Evolutionary conservation across 1,140 invertebrate genomes (phyloP).

Genomic region (Drosophila triauraria): DNA sequence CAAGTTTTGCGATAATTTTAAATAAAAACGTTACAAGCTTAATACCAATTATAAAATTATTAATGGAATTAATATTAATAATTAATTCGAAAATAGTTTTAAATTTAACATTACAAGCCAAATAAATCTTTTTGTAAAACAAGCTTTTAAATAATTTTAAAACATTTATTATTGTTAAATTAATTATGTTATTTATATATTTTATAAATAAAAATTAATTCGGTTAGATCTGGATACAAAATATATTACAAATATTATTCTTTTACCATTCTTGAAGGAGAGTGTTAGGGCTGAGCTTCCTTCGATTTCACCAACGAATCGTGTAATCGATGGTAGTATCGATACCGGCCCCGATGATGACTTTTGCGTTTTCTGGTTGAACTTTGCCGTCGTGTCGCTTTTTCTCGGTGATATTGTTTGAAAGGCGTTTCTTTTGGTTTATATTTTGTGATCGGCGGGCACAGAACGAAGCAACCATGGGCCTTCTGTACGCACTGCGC

Average conservation of each 20-base stretch:
- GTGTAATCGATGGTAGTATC: slow-evolving; percentile 5
- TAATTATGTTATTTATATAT: too few species aligned
- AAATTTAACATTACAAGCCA: too few species aligned
- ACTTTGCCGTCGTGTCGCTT: slow-evolving; percentile 81
- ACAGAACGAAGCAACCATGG: slow-evolving; percentile 59
- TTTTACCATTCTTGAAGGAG: neutral
- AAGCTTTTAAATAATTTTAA: too few species aligned
- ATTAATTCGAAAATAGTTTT: too few species aligned
- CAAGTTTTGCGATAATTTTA: slow-evolving; percentile 1
- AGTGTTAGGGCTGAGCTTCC: slow-evolving; percentile 7
- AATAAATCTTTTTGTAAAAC: too few species aligned
- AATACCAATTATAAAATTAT: neutral
- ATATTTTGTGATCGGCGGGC: slow-evolving; percentile 11
- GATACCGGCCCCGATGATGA: slow-evolving; percentile 62
- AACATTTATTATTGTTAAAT: too few species aligned
- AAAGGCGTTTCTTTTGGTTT: slow-evolving; percentile 22
- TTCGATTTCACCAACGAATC: neutral
- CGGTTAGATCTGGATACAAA: neutral
- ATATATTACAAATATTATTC: neutral
- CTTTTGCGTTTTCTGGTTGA: slow-evolving; percentile 64
- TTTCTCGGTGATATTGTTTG: slow-evolving; percentile 40
- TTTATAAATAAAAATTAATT: neutral
- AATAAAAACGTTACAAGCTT: too few species aligned
- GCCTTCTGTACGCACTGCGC: slow-evolving; percentile 66
- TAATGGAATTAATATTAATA: too few species aligned